Conservation (phyloP, 1,140 invertebrate genomes). For the Piezodorus guildinii region DNA sequence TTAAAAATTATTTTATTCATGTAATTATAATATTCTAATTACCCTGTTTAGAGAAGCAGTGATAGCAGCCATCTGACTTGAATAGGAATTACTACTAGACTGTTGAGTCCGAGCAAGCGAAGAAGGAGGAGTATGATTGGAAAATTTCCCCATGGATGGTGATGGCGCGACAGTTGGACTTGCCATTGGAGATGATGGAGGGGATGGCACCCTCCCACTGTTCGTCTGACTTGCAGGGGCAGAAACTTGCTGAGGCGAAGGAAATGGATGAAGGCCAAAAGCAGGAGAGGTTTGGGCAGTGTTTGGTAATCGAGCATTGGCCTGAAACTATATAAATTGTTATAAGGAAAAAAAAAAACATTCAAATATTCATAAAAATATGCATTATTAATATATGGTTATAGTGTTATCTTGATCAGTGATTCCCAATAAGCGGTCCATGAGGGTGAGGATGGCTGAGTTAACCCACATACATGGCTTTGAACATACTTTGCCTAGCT, state of each 20-base stretch:
- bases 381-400: too few relatives aligned
- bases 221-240: not conserved
- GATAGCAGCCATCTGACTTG: conserved; percentile 57
- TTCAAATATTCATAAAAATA: too few relatives aligned
- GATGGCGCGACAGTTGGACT: conserved; percentile 30
- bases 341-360: too few relatives aligned
- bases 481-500: too few relatives aligned
- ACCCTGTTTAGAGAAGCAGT: conserved; percentile 43
- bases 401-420: too few relatives aligned
- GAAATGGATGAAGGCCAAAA: conserved; percentile 28
- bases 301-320: conserved; percentile 3
- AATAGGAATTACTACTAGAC: conserved; percentile 41
- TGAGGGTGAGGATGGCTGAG: too few relatives aligned
- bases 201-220: conserved; percentile 32
- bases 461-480: too few relatives aligned
- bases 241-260: not conserved
- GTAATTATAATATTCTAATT: not conserved
- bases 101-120: conserved; percentile 34
- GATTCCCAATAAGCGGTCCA: too few relatives aligned
- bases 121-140: conserved; percentile 22
- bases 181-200: conserved; percentile 33
- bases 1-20: too few relatives aligned
- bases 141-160: conserved; percentile 25
- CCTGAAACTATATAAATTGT: conserved; percentile 19
- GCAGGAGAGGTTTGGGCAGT: conserved; percentile 28